phyloP scores from a whole-genome alignment of 2,888 invertebrate genomes.

The Brenthis hecate region DNA sequence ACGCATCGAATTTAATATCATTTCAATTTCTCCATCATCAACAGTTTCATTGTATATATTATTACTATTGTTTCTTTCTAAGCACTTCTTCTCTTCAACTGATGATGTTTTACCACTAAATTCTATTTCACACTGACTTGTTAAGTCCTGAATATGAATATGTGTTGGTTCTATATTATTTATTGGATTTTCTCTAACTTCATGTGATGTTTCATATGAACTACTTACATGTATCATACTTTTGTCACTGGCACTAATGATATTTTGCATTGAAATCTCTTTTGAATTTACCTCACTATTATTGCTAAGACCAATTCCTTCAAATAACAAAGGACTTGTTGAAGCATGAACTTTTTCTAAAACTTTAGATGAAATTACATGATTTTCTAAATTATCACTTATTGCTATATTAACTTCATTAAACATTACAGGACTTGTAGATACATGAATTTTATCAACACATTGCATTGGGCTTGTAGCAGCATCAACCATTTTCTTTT shows the following conservation, averaged over 20 bases:
- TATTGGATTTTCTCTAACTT: conserved; percentile 8
- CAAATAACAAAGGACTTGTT: not conserved
- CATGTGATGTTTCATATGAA: not conserved
- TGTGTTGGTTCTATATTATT: conserved; percentile 14
- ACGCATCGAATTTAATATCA: conserved; percentile 61
- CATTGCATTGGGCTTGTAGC: conserved; percentile 44
- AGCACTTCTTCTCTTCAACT: conserved; percentile 49
- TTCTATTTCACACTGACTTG: conserved; percentile 39
- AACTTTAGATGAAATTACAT: not conserved
- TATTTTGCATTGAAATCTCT: not conserved
- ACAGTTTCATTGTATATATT: conserved; percentile 45
- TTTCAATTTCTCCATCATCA: conserved; percentile 60
- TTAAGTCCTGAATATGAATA: conserved; percentile 27
- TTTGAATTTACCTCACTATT: not conserved
- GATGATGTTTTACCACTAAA: conserved; percentile 32
- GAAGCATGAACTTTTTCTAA: not conserved
- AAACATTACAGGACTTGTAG: conserved; percentile 38
- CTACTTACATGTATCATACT: not conserved
- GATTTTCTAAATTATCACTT: conserved; percentile 1
- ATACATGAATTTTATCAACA: conserved; percentile 22
- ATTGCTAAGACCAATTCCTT: not conserved
- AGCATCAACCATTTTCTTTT: conserved; percentile 28
- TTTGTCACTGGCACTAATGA: not conserved
- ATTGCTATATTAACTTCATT: not conserved
- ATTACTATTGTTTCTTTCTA: conserved; percentile 56